A percentile compares a stretch with the other conserved stretches of the same genome.
Evolutionary conservation across 2,113 vertebrate genomes (phyloP).

Genomic region (Peucedramus taeniatus): DNA sequence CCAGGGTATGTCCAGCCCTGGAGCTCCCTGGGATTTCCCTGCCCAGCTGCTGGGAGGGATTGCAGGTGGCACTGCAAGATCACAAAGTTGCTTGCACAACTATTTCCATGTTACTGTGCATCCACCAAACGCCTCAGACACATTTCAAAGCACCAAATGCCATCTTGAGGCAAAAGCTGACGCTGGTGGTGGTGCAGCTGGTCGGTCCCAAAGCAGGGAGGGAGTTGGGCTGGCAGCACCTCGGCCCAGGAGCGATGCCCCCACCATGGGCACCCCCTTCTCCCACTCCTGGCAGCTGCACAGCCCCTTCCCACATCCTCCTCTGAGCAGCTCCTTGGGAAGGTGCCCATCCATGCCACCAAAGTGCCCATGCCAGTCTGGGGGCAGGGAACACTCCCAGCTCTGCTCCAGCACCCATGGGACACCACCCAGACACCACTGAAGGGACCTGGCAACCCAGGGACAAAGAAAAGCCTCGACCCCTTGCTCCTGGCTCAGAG

Average conservation of each 20-base stretch:
- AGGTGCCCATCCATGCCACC: background rate
- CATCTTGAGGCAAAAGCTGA: slow-evolving; percentile 25
- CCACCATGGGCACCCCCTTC: background rate
- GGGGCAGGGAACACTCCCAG: background rate
- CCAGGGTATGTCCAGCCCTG: background rate
- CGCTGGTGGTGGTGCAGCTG: background rate
- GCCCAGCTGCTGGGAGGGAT: background rate
- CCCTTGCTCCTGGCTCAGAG: background rate
- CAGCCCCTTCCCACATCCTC: fast-evolving
- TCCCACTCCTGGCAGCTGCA: background rate
- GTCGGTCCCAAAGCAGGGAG: background rate
- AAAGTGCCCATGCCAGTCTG: fast-evolving
- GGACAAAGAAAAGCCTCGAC: fast-evolving
- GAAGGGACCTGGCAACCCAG: background rate
- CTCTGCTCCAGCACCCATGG: background rate
- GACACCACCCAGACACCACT: fast-evolving
- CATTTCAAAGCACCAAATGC: slow-evolving; percentile 11
- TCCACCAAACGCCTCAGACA: background rate
- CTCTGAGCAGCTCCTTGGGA: background rate
- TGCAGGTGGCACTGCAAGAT: background rate
- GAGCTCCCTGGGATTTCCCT: fast-evolving
- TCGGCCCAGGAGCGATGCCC: fast-evolving
- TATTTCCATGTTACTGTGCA: fast-evolving
- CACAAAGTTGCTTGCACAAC: background rate
- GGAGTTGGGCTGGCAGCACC: fast-evolving